Conservation (phyloP, 2,888 invertebrate species). For the Bimastos eiseni region DNA sequence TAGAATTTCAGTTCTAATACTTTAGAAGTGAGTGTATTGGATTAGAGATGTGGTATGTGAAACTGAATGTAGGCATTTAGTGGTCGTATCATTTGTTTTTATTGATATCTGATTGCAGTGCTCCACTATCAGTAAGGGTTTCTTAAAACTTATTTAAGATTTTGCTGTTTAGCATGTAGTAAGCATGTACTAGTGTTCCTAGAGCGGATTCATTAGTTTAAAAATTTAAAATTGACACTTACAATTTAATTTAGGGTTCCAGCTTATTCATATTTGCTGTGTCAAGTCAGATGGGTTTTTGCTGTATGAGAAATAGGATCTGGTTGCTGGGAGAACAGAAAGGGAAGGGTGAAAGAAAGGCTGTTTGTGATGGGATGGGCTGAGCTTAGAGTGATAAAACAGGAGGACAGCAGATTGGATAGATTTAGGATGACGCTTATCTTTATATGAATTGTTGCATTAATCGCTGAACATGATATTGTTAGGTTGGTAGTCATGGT, state of each 20-base stretch:
- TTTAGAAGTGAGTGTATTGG: neutral
- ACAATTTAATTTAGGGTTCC: neutral
- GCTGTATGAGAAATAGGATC: neutral
- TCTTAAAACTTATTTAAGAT: neutral
- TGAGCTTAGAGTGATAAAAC: neutral
- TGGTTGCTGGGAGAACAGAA: neutral
- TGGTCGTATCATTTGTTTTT: neutral
- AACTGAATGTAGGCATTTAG: neutral
- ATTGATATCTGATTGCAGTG: neutral
- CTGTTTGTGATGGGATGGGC: neutral
- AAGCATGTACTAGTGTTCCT: neutral
- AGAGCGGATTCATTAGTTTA: neutral
- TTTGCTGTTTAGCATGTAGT: neutral
- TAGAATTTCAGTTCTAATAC: neutral
- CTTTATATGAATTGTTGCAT: neutral
- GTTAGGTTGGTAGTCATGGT: slow-evolving; percentile 70
- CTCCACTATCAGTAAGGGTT: neutral
- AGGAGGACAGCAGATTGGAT: no score
- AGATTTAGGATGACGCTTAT: neutral
- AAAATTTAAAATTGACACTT: neutral
- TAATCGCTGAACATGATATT: neutral
- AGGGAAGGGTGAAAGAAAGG: neutral
- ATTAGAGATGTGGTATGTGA: neutral
- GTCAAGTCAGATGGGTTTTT: neutral
- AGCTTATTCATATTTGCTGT: neutral